Evolutionary conservation across 2,888 invertebrate genomes (phyloP).

Genomic region (Andrena hattorfiana): DNA sequence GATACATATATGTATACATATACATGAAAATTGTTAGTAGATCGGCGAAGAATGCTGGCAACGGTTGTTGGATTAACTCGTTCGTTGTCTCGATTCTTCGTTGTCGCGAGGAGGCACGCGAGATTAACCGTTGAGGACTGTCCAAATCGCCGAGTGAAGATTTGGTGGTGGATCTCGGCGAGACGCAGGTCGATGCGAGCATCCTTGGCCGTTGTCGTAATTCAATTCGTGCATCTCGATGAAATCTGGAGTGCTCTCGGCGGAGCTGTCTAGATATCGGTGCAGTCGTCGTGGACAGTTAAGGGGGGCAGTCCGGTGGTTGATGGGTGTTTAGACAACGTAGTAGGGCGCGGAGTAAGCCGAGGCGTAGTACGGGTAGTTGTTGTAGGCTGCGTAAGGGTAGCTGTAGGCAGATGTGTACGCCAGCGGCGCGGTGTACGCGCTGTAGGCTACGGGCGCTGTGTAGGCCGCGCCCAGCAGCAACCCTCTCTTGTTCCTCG

Average conservation of each 20-base stretch:
- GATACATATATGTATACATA: conserved; percentile 2
- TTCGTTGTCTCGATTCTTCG: background rate
- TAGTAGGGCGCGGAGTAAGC: conserved; percentile 75
- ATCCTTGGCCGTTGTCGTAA: background rate
- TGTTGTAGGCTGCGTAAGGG: conserved; percentile 71
- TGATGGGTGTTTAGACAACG: conserved; percentile 53
- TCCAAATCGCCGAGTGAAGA: background rate
- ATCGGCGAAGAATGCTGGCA: background rate
- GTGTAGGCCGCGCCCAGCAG: conserved; percentile 78
- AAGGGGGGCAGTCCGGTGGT: conserved; percentile 18
- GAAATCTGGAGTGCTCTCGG: conserved; percentile 23
- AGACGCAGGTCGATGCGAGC: background rate
- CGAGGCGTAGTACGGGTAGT: conserved; percentile 77
- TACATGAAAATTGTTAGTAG: conserved; percentile 26
- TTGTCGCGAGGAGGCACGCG: too few relatives aligned
- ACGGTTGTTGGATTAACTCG: background rate
- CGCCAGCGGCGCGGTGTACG: conserved; percentile 78
- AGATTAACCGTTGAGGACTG: too few relatives aligned
- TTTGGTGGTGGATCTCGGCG: background rate
- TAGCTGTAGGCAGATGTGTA: conserved; percentile 77
- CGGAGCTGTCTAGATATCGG: conserved; percentile 19
- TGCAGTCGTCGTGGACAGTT: conserved; percentile 40
- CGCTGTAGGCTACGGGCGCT: conserved; percentile 78
- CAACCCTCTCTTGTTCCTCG: conserved; percentile 77
- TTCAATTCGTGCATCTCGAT: conserved; percentile 46